Evolutionary conservation across 2,113 vertebrate species (phyloP), one percentile per base, ranked within the genome.

Genomic region (Shinisaurus crocodilurus): DNA sequence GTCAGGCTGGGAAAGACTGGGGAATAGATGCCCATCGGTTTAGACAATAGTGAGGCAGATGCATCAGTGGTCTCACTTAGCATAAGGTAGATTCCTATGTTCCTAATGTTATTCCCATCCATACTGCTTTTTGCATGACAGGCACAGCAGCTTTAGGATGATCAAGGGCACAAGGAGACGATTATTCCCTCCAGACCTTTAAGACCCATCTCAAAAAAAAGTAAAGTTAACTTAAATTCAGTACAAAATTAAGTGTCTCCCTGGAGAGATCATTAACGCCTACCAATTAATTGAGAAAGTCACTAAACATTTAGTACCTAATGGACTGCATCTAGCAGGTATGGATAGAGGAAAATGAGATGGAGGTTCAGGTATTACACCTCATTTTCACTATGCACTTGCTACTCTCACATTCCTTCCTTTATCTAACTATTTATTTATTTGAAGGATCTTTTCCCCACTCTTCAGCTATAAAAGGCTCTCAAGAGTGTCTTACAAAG

Each of bases 261-360:
- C 96, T 90, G 18, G 96, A 97, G 98, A 97, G 96, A 96, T 96
- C 91, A 94, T 92, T 88, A 91, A 90, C 90, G 92, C 91, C 92
- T 91, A 93, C 95, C 92, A 96, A 96, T 96, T 95, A 96, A 91
- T 93, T 90, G 89, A 43, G 93, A 93, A 93, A 94, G 94, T 97
- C 94, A 96, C 97, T 93, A 96, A 95, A 94, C 95, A 96, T 96
- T 97, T 96, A 95, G 93, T 94, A 94, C 93, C 95, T 96, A 96
- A 97, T 97, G 96, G 96, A 94, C 90, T 95, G 89, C 48, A 27
- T 93, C 95, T 92, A 90, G 88, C 82, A 85, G 65, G 75, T 43
- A 90, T 60, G 92, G 50, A 63, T 29, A 77, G 72, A 91, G 83
- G 40, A 88, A 75, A 77, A 60, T 82, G 67, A 89, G 75, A 13